Percentiles rank a stretch among this genome's conserved stretches.
phyloP scores from a whole-genome alignment of 2,113 vertebrate species.

The Crotalus helleri region DNA sequence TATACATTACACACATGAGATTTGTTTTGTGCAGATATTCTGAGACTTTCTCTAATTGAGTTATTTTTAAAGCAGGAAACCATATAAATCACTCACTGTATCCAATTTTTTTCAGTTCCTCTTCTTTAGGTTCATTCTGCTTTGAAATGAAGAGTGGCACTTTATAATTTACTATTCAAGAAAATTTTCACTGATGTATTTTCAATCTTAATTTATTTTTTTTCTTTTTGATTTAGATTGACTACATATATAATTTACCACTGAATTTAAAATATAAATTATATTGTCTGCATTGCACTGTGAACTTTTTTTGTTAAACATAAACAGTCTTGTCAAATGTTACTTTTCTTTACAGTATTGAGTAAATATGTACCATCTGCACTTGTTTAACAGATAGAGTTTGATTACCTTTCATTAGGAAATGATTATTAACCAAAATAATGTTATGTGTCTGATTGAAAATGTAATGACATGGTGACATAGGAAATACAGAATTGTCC shows the following conservation, averaged over 20 bases:
- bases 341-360: neutral
- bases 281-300: neutral
- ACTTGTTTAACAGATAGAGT: neutral
- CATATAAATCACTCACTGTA: neutral
- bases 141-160: neutral
- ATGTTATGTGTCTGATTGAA: neutral
- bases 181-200: neutral
- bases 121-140: neutral
- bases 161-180: neutral
- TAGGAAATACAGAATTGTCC: neutral
- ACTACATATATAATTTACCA: neutral
- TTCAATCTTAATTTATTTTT: neutral
- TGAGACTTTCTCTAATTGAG: neutral
- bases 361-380: neutral
- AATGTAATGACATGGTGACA: neutral
- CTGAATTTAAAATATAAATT: neutral
- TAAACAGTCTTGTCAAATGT: too few species aligned
- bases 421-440: neutral
- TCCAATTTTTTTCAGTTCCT: neutral
- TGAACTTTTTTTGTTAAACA: neutral
- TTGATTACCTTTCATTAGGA: neutral
- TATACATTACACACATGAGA: neutral
- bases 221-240: neutral
- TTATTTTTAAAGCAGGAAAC: neutral
- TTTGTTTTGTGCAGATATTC: neutral